A percentile compares a stretch with the other conserved stretches of the same genome.
Evolutionary conservation across 2,888 invertebrate species (phyloP).

Genomic region (Dynastes grantii): DNA sequence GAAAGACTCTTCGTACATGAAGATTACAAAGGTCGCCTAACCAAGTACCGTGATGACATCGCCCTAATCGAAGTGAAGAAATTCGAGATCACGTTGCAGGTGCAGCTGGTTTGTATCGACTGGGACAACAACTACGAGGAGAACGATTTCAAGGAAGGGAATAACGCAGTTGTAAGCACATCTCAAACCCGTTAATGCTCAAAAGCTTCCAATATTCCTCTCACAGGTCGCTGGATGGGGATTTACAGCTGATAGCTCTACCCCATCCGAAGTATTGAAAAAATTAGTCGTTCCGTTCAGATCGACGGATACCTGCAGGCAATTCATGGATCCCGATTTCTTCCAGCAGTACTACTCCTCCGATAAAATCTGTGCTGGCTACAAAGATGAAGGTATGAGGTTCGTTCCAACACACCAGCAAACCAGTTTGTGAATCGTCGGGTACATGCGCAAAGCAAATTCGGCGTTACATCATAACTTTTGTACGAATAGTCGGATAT

Average conservation of each 20-base stretch:
- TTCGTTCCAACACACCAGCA: no score
- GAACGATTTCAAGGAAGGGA: conserved; percentile 46
- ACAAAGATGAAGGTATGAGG: conserved; percentile 50
- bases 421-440: no score
- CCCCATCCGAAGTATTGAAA: conserved; percentile 59
- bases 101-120: conserved; percentile 67
- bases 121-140: conserved; percentile 55
- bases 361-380: conserved; percentile 58
- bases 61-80: conserved; percentile 63
- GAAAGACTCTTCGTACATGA: conserved; percentile 56
- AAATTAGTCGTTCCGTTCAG: conserved; percentile 55
- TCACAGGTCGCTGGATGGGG: conserved; percentile 64
- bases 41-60: conserved; percentile 63
- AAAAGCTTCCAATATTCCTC: no score
- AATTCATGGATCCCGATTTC: conserved; percentile 52
- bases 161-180: conserved; percentile 59
- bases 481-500: no score
- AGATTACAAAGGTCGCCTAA: conserved; percentile 59
- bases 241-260: conserved; percentile 57
- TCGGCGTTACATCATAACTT: no score
- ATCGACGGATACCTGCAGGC: conserved; percentile 47
- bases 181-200: no score
- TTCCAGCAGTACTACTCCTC: conserved; percentile 48
- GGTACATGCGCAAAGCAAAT: no score
- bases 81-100: conserved; percentile 62